These are phyloP conservation scores for Rhyacophila evoluta DNA, from an alignment of 2,888 invertebrate species.

Conservation along the genomic window DNA sequence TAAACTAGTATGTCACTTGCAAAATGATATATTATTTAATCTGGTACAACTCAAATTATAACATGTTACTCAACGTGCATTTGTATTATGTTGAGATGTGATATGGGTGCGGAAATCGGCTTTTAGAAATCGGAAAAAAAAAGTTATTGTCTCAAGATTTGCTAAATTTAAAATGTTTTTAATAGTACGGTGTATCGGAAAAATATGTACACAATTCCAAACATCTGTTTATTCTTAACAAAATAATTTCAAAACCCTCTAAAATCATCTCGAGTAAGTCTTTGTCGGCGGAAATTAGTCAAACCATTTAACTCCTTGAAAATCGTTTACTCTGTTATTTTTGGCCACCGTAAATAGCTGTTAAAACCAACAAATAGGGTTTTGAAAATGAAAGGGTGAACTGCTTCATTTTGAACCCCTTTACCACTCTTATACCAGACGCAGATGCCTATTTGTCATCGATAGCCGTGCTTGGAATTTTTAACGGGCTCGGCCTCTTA, in stretches of 20 bases:
- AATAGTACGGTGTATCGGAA: too few relatives aligned
- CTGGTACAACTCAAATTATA: too few relatives aligned
- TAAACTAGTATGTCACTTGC: too few relatives aligned
- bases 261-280: conserved; percentile 17
- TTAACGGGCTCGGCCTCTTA: background rate
- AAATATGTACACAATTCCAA: too few relatives aligned
- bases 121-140: too few relatives aligned
- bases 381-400: conserved; percentile 13
- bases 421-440: background rate
- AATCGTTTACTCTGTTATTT: conserved; percentile 40
- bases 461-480: background rate
- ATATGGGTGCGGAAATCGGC: too few relatives aligned
- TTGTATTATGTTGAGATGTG: too few relatives aligned
- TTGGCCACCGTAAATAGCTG: conserved; percentile 48
- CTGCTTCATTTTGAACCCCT: background rate
- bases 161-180: too few relatives aligned
- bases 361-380: conserved; percentile 48
- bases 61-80: too few relatives aligned
- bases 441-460: background rate
- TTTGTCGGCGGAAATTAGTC: conserved; percentile 39
- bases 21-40: too few relatives aligned
- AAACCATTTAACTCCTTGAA: conserved; percentile 43
- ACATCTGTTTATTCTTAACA: background rate
- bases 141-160: too few relatives aligned
- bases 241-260: background rate